phyloP scores from a whole-genome alignment of 2,113 vertebrate species.

The Andinoacara biseriatus region DNA sequence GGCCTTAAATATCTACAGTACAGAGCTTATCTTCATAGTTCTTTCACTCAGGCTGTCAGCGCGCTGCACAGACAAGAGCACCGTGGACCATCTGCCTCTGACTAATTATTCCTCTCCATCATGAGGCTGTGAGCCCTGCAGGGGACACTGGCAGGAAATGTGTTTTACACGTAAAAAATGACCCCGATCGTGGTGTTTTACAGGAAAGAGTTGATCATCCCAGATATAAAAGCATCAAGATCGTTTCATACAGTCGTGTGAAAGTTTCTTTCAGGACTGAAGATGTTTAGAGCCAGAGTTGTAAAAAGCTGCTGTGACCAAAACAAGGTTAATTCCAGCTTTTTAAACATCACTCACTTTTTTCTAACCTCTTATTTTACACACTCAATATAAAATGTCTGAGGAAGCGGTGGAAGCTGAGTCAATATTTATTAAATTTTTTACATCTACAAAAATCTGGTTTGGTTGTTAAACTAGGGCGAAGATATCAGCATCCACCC shows the following conservation, averaged over 20 bases:
- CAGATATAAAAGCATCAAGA: neutral
- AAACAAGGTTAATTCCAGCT: too few species aligned
- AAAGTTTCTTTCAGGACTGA: neutral
- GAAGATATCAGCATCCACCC: neutral
- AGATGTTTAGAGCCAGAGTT: too few species aligned
- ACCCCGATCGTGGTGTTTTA: neutral
- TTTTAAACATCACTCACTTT: too few species aligned
- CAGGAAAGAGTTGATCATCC: neutral
- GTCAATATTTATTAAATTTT: neutral
- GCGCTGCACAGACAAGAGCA: neutral
- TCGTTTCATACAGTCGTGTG: neutral
- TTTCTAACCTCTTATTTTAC: too few species aligned
- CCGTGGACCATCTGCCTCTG: neutral
- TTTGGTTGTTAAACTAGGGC: neutral
- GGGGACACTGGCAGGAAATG: neutral
- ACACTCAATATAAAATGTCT: too few species aligned
- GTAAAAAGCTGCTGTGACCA: too few species aligned
- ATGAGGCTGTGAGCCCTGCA: neutral
- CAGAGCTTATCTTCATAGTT: neutral
- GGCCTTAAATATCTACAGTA: neutral
- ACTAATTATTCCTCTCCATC: neutral
- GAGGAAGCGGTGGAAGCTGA: too few species aligned
- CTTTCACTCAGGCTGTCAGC: neutral
- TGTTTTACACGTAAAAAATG: neutral
- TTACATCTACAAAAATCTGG: neutral